Evolutionary conservation across 2,797 vertebrate genomes (phyloP).

Genomic region (Mionectes olivaceus): DNA sequence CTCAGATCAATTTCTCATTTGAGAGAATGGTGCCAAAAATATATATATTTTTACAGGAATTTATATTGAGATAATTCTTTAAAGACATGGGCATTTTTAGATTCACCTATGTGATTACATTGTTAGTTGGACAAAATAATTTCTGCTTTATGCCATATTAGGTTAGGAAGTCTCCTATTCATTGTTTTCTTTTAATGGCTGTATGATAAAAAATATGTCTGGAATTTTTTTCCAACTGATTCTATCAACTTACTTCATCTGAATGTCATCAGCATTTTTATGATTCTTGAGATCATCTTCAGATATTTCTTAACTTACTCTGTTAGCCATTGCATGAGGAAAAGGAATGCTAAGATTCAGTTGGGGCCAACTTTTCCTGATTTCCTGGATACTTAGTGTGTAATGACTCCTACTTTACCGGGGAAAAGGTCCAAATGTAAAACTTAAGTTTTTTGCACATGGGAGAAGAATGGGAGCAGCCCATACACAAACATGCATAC

Average conservation of each 20-base stretch:
- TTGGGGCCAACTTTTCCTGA: not conserved
- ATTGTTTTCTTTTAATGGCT: not conserved
- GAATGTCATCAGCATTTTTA: not conserved
- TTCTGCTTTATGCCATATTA: not conserved
- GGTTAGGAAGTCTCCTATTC: fast-evolving
- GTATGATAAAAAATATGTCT: not conserved
- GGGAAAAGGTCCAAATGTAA: not conserved
- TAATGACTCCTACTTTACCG: not conserved
- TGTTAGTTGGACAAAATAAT: not conserved
- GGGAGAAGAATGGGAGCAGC: not conserved
- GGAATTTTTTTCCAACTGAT: not conserved
- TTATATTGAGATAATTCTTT: not conserved
- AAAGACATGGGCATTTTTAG: not conserved
- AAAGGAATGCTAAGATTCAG: not conserved
- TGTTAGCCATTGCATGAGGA: not conserved
- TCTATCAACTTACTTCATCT: not conserved
- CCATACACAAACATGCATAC: not conserved
- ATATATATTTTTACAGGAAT: not conserved
- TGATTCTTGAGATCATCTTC: slow-evolving; percentile 2
- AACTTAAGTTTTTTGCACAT: not conserved
- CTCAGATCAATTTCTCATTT: not conserved
- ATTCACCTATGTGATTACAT: not conserved
- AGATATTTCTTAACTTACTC: slow-evolving; percentile 10
- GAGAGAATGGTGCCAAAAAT: not conserved
- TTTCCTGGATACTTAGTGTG: slow-evolving; percentile 8